Evolutionary conservation across 2,888 invertebrate genomes (phyloP), one percentile per base, ranked within the genome.

Genomic region (Drosophila merina): DNA sequence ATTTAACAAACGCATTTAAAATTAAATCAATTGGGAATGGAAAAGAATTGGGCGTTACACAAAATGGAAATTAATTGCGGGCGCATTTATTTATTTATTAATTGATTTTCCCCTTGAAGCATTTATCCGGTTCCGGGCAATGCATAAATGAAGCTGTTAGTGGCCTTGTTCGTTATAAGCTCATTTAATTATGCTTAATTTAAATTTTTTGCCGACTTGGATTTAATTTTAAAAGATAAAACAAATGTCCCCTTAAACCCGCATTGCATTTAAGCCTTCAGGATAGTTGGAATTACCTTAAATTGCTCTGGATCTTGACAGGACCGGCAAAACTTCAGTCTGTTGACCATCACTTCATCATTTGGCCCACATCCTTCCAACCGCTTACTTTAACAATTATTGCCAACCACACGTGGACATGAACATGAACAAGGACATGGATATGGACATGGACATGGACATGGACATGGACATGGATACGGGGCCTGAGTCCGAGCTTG

Each of bases 301-400:
- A 71, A 60, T 48, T 72, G 62, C 52, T 42, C 62, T 69, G n/a
- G 44, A 67, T 57, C 49, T 69, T 67, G 69, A 48, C 49, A 50
- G 49, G 47, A 30, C 30, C 42, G 54, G 20, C 70, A 50, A 60
- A 70, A 26, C 42, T 42, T 49, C 36, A 36, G 48, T 55, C 45
- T 12, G 12, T 26, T 36, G 38, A 36, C 48, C 68, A 72, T 58
- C 80, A 77, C 72, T 81, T 67, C 76, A 81, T 86, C 85, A 80
- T 73, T 77, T 66, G 49, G 63, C 63, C 64, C 70, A 58, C 57
- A 60, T 64, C 44, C 64, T 71, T 58, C 38, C 59, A 44, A 73
- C 77, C 87, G 55, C 86, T 78, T 83, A 79, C 77, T 82, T 79
- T 73, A 82, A 82, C 82, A 87, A 87, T 82, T 82, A 82, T 82